A percentile compares a stretch with the other conserved stretches of the same genome.
phyloP scores from a whole-genome alignment of 2,888 invertebrate species.

The Acronicta leporina region DNA sequence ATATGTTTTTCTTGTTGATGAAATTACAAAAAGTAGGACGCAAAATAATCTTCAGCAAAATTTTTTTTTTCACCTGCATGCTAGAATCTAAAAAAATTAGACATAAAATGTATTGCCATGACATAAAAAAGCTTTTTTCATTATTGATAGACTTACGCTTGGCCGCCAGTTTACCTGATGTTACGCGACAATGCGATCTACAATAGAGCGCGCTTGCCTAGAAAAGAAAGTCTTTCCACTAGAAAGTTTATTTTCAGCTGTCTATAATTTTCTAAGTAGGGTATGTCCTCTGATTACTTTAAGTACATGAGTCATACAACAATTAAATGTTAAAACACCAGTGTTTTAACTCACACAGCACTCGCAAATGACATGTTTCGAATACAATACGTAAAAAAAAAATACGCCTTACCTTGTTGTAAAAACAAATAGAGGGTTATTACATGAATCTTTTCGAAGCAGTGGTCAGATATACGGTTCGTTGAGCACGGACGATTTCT shows the following conservation, averaged over 20 bases:
- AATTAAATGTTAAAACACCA: constrained; percentile 30
- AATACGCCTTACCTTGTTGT: constrained; percentile 32
- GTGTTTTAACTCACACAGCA: constrained; percentile 36
- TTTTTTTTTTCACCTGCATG: too few relatives aligned
- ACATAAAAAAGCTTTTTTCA: too few relatives aligned
- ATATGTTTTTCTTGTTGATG: not conserved
- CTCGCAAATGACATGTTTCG: constrained; percentile 32
- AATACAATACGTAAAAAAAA: constrained; percentile 17
- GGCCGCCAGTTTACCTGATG: too few relatives aligned
- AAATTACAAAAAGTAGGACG: not conserved
- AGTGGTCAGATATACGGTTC: constrained; percentile 58
- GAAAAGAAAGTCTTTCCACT: too few relatives aligned
- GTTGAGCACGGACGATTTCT: constrained; percentile 59
- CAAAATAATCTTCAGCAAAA: too few relatives aligned
- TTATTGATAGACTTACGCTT: too few relatives aligned
- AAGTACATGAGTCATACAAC: not conserved
- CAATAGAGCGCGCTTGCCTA: too few relatives aligned
- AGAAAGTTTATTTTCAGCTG: not conserved
- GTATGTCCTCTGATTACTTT: not conserved
- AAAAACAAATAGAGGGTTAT: constrained; percentile 57
- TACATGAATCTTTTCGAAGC: constrained; percentile 56
- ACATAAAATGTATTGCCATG: too few relatives aligned
- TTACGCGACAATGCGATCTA: too few relatives aligned
- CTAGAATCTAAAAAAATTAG: too few relatives aligned
- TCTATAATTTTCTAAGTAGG: constrained; percentile 1